Evolutionary conservation across 2,888 invertebrate species (phyloP), one percentile per base, ranked within the genome.

Genomic region (Cabera pusaria): DNA sequence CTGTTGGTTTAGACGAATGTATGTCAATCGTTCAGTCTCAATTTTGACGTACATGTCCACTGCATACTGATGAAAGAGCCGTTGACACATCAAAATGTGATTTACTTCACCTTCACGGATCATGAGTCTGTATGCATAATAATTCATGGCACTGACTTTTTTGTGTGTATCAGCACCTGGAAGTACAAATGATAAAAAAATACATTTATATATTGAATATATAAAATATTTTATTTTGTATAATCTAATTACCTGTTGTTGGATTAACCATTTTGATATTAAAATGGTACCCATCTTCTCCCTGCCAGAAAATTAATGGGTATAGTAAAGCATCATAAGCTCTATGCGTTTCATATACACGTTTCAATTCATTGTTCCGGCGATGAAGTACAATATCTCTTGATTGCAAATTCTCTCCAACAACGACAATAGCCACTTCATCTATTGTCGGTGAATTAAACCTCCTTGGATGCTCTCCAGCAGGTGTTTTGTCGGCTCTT

Each of bases 381-480:
- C 14, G 14, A 14, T 14, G 14, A 3, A 14, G 4, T 3, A 14
- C 14, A 14, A 3, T 14, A 3, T 14, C 14, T 14, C 14, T 2
- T 3, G 17, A 32, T 43, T 56, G 31, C 5, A 52, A 55, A 23
- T 59, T 42, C 27, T 60, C 53, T 23, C 56, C 58, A 8, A 56
- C 55, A 21, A 64, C 20, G 3, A 61, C 46, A 22, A 58, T 26
- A 35, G 62, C 61, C 2, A 62, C 58, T 52, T 64, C 59, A 35
- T 58, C 46, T 6, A 59, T 51, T 9, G 51, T 50, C 31, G 64
- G 62, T 19, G 67, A 52, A 59, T 67, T 62, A 46, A 61, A 66
- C 33, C 54, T 37, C 35, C 59, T 24, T 18, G 49, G n/a, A 37
- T 63, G 62, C 54, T 56, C 37, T 7, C 54, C 62, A 3, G 47